phyloP scores from a whole-genome alignment of 2,113 vertebrate genomes.

The Sclerurus mexicanus region DNA sequence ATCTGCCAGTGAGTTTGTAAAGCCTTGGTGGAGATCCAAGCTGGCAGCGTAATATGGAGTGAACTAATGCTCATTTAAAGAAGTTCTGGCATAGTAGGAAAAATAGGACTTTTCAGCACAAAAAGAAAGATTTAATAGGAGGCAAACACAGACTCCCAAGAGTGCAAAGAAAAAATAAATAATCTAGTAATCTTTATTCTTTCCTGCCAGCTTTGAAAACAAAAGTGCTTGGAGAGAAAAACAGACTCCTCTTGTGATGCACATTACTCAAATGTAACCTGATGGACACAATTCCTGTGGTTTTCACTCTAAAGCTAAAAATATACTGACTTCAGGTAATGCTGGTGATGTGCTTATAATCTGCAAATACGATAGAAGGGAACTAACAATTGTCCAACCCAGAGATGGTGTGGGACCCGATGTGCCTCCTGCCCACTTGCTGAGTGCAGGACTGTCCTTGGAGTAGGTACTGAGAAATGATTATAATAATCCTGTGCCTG shows the following conservation, averaged over 20 bases:
- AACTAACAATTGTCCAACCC: background rate
- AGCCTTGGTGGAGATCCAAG: background rate
- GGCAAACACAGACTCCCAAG: background rate
- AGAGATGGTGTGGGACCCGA: background rate
- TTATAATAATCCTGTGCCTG: background rate
- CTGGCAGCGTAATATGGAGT: background rate
- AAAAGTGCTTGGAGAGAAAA: background rate
- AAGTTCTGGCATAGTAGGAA: background rate
- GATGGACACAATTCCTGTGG: background rate
- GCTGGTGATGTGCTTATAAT: background rate
- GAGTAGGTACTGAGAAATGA: background rate
- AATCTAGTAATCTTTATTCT: background rate
- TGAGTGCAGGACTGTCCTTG: background rate
- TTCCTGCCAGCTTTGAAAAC: background rate
- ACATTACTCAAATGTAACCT: background rate
- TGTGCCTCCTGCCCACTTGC: background rate
- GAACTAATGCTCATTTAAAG: background rate
- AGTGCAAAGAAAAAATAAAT: background rate
- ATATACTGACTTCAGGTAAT: background rate
- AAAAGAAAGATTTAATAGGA: background rate
- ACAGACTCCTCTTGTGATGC: background rate
- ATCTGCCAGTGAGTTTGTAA: background rate
- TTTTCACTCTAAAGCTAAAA: background rate
- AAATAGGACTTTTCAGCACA: background rate
- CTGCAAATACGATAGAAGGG: background rate